A percentile compares a stretch with the other conserved stretches of the same genome.
phyloP scores from a whole-genome alignment of 2,888 invertebrate species.

The Stenchaetothrips biformis region DNA sequence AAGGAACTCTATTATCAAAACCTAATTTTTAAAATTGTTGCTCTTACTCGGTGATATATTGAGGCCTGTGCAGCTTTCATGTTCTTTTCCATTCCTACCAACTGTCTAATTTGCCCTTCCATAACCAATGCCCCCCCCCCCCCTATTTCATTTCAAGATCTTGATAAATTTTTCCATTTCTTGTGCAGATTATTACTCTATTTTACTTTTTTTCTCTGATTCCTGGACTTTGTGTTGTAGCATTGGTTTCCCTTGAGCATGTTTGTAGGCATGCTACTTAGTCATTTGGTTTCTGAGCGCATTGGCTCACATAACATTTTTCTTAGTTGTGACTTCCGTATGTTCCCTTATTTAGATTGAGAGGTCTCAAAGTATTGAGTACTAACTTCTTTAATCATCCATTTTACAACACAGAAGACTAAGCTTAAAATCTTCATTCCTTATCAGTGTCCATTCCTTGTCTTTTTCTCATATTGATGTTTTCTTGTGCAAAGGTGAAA shows the following conservation, averaged over 20 bases:
- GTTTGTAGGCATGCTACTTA: no score
- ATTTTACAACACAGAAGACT: conserved; percentile 2
- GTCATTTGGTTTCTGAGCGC: no score
- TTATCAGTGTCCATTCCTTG: neutral
- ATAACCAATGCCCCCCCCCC: no score
- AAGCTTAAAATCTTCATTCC: conserved; percentile 8
- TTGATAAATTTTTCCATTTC: no score
- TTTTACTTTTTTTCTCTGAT: no score
- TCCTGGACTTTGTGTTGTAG: no score
- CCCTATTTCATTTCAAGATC: no score
- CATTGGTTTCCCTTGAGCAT: no score
- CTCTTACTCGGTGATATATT: neutral
- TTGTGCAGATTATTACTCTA: no score
- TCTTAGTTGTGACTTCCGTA: neutral
- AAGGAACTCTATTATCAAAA: neutral
- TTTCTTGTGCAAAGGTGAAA: neutral
- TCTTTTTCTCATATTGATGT: neutral
- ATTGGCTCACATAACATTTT: no score
- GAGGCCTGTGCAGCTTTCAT: neutral
- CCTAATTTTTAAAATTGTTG: conserved; percentile 4
- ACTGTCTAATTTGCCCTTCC: neutral
- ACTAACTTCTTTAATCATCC: no score
- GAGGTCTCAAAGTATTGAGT: neutral
- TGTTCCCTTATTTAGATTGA: neutral
- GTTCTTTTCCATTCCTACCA: neutral